phyloP scores from a whole-genome alignment of 1,140 invertebrate genomes.

The Hylyphantes graminicola region DNA sequence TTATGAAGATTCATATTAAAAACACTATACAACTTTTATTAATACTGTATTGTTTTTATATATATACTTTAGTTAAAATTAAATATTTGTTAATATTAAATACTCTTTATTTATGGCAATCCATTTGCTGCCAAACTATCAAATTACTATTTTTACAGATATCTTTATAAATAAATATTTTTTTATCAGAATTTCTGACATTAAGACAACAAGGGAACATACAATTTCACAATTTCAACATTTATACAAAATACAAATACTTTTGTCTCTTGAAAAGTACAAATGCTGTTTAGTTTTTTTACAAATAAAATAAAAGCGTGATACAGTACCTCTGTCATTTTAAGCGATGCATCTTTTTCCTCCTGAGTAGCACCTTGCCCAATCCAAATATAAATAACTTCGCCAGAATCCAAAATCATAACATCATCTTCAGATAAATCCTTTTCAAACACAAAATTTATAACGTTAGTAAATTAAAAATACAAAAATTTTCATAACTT shows the following conservation, averaged over 20 bases:
- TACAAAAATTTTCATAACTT: no score
- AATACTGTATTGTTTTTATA: background rate
- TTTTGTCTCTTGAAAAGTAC: background rate
- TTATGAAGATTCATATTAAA: background rate
- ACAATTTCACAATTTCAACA: no score
- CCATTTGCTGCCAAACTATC: background rate
- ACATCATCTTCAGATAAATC: constrained; percentile 82
- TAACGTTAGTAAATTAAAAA: no score
- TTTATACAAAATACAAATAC: background rate
- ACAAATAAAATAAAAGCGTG: background rate
- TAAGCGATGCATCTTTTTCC: constrained; percentile 74
- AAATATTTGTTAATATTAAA: no score
- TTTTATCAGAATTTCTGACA: background rate
- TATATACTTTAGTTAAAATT: background rate
- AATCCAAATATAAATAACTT: constrained; percentile 81
- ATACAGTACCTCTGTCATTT: constrained; percentile 72
- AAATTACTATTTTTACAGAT: background rate
- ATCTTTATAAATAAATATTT: background rate
- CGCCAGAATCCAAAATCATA: constrained; percentile 79
- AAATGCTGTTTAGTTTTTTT: background rate
- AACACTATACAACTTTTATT: background rate
- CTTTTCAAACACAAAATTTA: constrained; percentile 65
- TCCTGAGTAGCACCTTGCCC: constrained; percentile 77
- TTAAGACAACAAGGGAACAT: background rate
- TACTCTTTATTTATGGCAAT: no score